These are phyloP conservation scores for Ammospiza maritima DNA, from an alignment of 2,797 vertebrate genomes.

Conservation along the genomic window DNA sequence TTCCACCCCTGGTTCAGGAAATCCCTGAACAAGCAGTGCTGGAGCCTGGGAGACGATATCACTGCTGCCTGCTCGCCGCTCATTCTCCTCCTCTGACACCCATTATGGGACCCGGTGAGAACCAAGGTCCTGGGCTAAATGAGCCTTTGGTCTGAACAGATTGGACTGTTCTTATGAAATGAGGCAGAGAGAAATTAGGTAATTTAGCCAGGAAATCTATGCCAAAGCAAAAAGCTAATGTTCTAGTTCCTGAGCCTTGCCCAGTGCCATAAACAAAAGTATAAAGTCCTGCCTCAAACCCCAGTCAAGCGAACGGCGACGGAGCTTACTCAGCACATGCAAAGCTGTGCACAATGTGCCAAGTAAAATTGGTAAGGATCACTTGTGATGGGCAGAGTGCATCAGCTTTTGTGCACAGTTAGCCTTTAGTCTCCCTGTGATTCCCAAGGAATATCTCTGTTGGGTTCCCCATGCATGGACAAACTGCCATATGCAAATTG, in stretches of 20 bases:
- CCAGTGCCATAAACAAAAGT: conserved; percentile 50
- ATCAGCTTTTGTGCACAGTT: conserved; percentile 21
- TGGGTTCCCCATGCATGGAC: background rate
- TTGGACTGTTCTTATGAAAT: conserved; percentile 73
- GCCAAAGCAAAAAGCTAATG: conserved; percentile 68
- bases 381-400: background rate
- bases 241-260: conserved; percentile 37
- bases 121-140: conserved; percentile 53
- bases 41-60: conserved; percentile 63
- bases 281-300: conserved; percentile 4
- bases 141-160: conserved; percentile 56
- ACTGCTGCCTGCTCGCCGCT: background rate
- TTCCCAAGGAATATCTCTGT: background rate
- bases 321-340: conserved; percentile 19
- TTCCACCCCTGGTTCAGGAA: conserved; percentile 57
- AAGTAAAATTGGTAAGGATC: conserved; percentile 1
- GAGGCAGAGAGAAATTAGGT: conserved; percentile 68
- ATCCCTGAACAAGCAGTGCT: conserved; percentile 36
- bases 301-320: background rate
- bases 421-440: background rate
- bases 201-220: conserved; percentile 62
- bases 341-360: background rate
- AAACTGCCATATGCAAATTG: conserved; percentile 13
- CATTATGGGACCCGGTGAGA: conserved; percentile 58
- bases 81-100: conserved; percentile 39